Conservation (phyloP, 2,888 invertebrate genomes). For the Blastobasis adustella region DNA sequence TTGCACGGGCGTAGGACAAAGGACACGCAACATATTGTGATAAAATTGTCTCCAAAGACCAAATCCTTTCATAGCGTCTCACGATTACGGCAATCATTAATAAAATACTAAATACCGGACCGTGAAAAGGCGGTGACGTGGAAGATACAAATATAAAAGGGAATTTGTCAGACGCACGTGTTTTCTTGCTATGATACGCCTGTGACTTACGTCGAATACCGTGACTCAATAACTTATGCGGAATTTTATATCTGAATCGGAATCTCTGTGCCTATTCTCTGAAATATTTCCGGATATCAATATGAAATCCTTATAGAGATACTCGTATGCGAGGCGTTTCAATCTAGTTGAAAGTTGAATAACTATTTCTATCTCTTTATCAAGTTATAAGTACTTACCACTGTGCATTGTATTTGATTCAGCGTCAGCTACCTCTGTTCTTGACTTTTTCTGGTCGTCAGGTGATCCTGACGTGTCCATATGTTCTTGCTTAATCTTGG, state of each 20-base stretch:
- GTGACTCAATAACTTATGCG: background rate
- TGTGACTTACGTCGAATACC: conserved; percentile 7
- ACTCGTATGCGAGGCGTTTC: no score
- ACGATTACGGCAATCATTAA: conserved; percentile 54
- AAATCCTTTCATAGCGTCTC: conserved; percentile 51
- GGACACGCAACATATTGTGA: conserved; percentile 41
- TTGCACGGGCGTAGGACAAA: conserved; percentile 53
- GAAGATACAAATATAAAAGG: conserved; percentile 29
- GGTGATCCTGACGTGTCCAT: conserved; percentile 79
- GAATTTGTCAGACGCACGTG: conserved; percentile 41
- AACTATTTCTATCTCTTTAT: no score
- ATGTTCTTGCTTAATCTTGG: conserved; percentile 79
- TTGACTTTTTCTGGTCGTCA: conserved; percentile 81
- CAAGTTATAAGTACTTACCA: conserved; percentile 76
- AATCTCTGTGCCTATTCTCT: no score
- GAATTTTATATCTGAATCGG: no score
- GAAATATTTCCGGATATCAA: no score
- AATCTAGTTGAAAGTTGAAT: no score
- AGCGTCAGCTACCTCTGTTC: conserved; percentile 89
- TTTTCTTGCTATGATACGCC: conserved; percentile 16
- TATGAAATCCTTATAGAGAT: no score
- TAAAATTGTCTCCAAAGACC: conserved; percentile 56
- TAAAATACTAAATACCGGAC: conserved; percentile 54
- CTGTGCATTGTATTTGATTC: conserved; percentile 94
- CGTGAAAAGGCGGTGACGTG: conserved; percentile 44